Conservation (phyloP, 2,113 vertebrate species). For the Hemichromis elongatus region DNA sequence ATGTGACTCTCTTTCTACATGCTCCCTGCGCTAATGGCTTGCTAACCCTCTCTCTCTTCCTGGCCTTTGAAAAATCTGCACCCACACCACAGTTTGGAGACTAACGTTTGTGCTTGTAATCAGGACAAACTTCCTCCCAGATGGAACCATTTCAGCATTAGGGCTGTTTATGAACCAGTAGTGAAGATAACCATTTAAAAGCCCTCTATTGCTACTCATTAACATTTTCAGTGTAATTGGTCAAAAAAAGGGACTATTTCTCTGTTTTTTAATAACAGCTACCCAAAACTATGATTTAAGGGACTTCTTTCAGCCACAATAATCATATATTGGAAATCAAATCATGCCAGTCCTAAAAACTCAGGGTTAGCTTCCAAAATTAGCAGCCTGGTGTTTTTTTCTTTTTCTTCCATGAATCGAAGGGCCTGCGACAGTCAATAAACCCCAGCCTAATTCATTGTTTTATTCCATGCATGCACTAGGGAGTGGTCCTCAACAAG, state of each 20-base stretch:
- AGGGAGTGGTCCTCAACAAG: background rate
- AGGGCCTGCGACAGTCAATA: accelerated
- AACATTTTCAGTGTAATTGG: background rate
- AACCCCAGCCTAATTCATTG: background rate
- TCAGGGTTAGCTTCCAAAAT: background rate
- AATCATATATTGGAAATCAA: background rate
- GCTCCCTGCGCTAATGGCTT: background rate
- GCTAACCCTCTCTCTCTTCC: background rate
- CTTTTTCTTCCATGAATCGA: background rate
- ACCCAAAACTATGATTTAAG: background rate
- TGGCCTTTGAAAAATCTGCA: background rate
- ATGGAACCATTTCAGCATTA: background rate
- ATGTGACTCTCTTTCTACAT: background rate
- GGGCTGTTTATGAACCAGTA: background rate
- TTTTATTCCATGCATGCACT: background rate
- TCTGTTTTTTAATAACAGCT: background rate
- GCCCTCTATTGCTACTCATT: background rate
- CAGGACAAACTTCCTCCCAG: background rate
- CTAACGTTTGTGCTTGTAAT: background rate
- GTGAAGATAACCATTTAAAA: background rate
- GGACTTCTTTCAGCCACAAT: background rate
- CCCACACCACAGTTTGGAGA: background rate
- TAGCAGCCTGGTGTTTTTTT: background rate
- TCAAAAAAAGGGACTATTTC: background rate
- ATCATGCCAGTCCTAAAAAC: background rate